phyloP scores from a whole-genome alignment of 2,888 invertebrate genomes.

The Cheilosia grossa region DNA sequence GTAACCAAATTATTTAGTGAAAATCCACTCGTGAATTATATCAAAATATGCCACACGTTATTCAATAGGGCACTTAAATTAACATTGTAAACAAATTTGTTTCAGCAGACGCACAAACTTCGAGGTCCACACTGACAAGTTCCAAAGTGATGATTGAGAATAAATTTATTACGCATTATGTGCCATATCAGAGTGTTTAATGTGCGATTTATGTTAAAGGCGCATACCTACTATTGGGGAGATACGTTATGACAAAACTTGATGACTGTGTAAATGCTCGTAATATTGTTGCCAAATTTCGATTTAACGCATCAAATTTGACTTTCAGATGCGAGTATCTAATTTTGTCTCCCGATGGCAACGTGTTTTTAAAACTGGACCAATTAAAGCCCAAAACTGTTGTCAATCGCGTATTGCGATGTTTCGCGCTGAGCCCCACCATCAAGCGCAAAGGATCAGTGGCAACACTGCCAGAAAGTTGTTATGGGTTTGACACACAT shows the following conservation, averaged over 20 bases:
- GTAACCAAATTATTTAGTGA: background rate
- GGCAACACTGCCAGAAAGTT: no score
- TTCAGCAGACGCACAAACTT: constrained; percentile 15
- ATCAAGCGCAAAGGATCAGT: no score
- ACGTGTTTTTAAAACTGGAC: no score
- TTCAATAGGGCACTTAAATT: constrained; percentile 40
- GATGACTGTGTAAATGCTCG: background rate
- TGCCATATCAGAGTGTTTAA: background rate
- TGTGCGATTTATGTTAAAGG: constrained; percentile 1
- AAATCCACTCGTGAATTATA: background rate
- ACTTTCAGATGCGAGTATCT: background rate
- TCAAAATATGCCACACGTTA: background rate
- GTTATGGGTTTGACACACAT: no score
- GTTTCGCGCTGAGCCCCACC: no score
- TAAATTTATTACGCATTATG: background rate
- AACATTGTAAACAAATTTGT: constrained; percentile 49
- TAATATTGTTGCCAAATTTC: constrained; percentile 8
- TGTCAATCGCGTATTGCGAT: no score
- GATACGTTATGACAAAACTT: background rate
- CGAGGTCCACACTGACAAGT: constrained; percentile 39
- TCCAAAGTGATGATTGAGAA: constrained; percentile 31
- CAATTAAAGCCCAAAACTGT: no score
- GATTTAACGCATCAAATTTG: background rate
- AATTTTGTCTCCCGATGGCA: no score
- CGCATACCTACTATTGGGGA: background rate